Percentiles rank a stretch among this genome's conserved stretches.
Evolutionary conservation across 2,888 invertebrate genomes (phyloP).

Genomic region (Ophion obscuratus): DNA sequence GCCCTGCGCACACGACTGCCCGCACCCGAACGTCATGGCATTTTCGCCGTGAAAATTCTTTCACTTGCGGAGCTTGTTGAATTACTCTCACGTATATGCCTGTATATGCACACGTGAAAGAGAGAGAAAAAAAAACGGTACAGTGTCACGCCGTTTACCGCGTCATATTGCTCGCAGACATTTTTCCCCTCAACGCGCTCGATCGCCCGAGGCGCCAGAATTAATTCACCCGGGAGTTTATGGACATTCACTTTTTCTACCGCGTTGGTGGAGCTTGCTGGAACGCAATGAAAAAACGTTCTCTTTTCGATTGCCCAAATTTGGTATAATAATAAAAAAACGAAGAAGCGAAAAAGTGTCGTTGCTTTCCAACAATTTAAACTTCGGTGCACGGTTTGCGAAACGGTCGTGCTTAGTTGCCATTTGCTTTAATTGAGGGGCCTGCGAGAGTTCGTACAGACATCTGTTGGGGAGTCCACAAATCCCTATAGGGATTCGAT

Average conservation of each 20-base stretch:
- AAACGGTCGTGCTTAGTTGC: too few species aligned
- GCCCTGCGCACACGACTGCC: background rate
- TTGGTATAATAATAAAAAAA: background rate
- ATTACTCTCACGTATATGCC: conserved; percentile 25
- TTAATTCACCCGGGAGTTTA: conserved; percentile 24
- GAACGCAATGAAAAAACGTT: background rate
- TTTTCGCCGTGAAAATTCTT: conserved; percentile 39
- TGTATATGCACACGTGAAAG: background rate
- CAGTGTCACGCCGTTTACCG: conserved; percentile 12
- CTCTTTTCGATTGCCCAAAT: background rate
- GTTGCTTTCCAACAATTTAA: too few species aligned
- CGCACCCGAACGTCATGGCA: conserved; percentile 25
- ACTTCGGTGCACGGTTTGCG: too few species aligned
- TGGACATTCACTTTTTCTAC: background rate
- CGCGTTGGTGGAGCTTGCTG: background rate
- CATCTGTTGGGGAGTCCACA: too few species aligned
- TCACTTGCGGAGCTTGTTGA: conserved; percentile 45
- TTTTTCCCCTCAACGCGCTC: background rate
- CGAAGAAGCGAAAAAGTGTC: background rate
- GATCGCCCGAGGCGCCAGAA: background rate
- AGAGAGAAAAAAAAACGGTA: background rate
- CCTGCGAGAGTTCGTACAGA: too few species aligned
- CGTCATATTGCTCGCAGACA: conserved; percentile 39
- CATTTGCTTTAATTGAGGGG: too few species aligned
- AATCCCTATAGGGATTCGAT: too few species aligned